Base-by-base conservation (phyloP, 2,888 invertebrate genomes). In the Metopia argyrocephala region DNA sequence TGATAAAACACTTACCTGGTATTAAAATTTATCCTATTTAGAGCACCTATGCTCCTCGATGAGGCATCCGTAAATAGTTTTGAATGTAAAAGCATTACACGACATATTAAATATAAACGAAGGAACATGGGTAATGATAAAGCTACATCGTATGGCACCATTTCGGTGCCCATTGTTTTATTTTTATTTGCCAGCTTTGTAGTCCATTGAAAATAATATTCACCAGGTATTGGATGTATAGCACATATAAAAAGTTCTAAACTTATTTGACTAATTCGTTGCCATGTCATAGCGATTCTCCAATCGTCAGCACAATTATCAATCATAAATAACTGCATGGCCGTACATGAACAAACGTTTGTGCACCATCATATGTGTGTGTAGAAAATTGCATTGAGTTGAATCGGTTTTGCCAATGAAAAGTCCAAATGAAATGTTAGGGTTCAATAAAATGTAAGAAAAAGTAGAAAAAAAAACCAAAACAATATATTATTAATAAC, bases 241-340 rank as follows among this genome's bases (percentile, higher is more conserved):
- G 98, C 97, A 92, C 99, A 99, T 89, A 99, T 97, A 86, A 95
- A 92, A 87, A 99, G 93, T 92, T 99, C 99, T 89, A 97, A 93
- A 79, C 94, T 93, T 89, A 98, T 97, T 92, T 97, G 97, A 87
- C 95, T 94, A 91, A 98, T 96, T 91, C 99, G 94, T 92, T 98
- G 97, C 95, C 97, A 97, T 86, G 98, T 99, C 96, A 99, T 98
- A 88, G 99, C 99, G 92, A 99, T 99, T 90, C 99, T 94, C 99
- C 99, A 99, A 93, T 99, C 99, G 91, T 99, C 99, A 85, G 99
- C 98, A 92, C 98, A 98, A 93, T 99, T 99, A 94, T 99, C 99
- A 92, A 99, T 98, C 96, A 99, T 98, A 93, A 99, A 99, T 92
- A 99, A 94, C 98, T 99, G 94, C 15, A 18, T 79, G 79, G n/a